Conservation (phyloP, 2,888 invertebrate species). For the Tipula vernalis region DNA sequence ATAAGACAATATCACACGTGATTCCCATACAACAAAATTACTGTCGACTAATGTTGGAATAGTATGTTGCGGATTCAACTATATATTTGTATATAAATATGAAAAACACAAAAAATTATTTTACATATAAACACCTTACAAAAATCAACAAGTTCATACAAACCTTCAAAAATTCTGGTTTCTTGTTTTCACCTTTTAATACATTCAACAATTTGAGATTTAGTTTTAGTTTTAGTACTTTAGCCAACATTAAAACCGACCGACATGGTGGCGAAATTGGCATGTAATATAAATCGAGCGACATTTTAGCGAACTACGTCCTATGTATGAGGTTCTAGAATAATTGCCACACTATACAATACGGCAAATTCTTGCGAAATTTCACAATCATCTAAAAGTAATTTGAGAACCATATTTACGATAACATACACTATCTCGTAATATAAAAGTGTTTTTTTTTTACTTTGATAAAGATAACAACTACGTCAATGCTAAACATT, state of each 20-base stretch:
- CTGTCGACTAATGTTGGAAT: slow-evolving; percentile 66
- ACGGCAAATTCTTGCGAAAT: background rate
- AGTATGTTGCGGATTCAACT: slow-evolving; percentile 25
- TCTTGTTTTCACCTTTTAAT: slow-evolving; percentile 49
- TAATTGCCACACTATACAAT: background rate
- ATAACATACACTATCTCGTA: too few species aligned
- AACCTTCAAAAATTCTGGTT: slow-evolving; percentile 57
- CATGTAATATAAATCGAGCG: slow-evolving; percentile 50
- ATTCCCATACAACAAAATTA: slow-evolving; percentile 61
- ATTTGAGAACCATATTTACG: background rate
- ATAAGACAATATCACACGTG: slow-evolving; percentile 52
- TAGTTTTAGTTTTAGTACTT: slow-evolving; percentile 49
- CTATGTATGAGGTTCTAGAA: background rate
- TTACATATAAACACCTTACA: background rate
- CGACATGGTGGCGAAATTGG: slow-evolving; percentile 54
- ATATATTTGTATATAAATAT: background rate
- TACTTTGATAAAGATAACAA: background rate
- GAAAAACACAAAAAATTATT: background rate
- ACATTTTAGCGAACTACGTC: background rate
- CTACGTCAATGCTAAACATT: background rate
- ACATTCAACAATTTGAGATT: slow-evolving; percentile 49
- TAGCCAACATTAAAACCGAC: slow-evolving; percentile 48
- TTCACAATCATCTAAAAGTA: background rate
- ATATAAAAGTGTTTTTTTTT: too few species aligned
- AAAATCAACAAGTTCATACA: background rate